Base-by-base conservation (phyloP, 2,113 vertebrate genomes). In the Sakesphorus luctuosus region DNA sequence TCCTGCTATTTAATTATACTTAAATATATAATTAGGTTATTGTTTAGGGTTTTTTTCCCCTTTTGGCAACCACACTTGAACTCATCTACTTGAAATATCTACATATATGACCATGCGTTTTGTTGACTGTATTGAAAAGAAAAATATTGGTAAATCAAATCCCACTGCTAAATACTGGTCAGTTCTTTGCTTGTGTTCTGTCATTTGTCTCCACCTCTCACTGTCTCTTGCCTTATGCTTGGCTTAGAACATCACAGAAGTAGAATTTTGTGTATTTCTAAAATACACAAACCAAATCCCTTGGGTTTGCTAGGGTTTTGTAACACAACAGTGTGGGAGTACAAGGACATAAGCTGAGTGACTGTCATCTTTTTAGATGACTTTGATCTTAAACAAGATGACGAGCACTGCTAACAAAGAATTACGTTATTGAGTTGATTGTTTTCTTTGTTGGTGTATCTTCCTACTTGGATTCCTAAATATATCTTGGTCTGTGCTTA, bases 11-110 rank as follows among this genome's bases (percentile, higher is more conserved):
- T 77, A 77, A 46, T 73, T n/a, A 40, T n/a, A 33, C 61, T 40
- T 56, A 52, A 58, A 61, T 36, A 8, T 24, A n/a, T 52, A 0
- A 0, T 7, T 52, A 47, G 19, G 5, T 3, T 53, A 65, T 80
- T 50, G 7, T 25, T 58, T 62, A 18, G 66, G 14, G 12, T 35
- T 29, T 58, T 38, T 58, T 69, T 52, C 24, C 11, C 24, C 9
- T 77, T 58, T 82, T 73, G 47, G 43, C 47, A 73, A 10, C 29
- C 16, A 17, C 17, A 47, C 8, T 29, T 68, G 33, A 67, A 43
- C 53, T 53, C 40, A 19, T 29, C 59, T 38, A 18, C 25, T 40
- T 62, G 61, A 77, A 68, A 11, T 73, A 52, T 18, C 53, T 71
- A 35, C 40, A 40, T 14, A 25, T 59, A 55, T 23, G 8, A 14